phyloP scores from a whole-genome alignment of 92 coral and sea anemone species.

The Epizoanthus scotinus region DNA sequence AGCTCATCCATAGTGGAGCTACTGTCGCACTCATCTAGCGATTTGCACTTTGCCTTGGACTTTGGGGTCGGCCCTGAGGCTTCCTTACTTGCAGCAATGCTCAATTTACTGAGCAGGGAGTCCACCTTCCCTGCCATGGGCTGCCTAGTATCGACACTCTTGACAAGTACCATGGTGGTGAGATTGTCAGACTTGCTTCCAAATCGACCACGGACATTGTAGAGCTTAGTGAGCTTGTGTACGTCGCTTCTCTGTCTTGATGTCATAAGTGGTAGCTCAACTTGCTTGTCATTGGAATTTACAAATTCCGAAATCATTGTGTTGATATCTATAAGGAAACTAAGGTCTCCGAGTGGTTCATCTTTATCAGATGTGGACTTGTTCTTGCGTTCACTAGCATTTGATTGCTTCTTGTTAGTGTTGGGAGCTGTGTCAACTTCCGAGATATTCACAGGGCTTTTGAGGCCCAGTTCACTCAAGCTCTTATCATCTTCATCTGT shows the following conservation, averaged over 20 bases:
- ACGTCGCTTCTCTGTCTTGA: slow-evolving; percentile 86
- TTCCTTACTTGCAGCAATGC: slow-evolving; percentile 72
- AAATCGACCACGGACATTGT: slow-evolving; percentile 79
- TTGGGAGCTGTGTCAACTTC: slow-evolving; percentile 6
- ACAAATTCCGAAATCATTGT: slow-evolving; percentile 81
- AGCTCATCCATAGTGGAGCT: not conserved
- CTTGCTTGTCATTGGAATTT: slow-evolving; percentile 51
- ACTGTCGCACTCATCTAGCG: slow-evolving; percentile 37
- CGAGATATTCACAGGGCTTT: not conserved
- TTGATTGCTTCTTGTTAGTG: slow-evolving; percentile 4
- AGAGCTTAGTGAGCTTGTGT: slow-evolving; percentile 78
- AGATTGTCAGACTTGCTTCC: slow-evolving; percentile 73
- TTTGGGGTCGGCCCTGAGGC: slow-evolving; percentile 66
- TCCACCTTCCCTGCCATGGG: slow-evolving; percentile 90
- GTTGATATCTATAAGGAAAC: slow-evolving; percentile 83
- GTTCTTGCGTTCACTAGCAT: not conserved
- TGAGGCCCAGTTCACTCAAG: not conserved
- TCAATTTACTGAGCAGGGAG: slow-evolving; percentile 70
- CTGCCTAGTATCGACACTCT: slow-evolving; percentile 66
- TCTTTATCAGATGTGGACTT: slow-evolving; percentile 39
- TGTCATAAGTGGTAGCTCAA: slow-evolving; percentile 80
- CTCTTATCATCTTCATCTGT: slow-evolving; percentile 13
- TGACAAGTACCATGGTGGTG: slow-evolving; percentile 78
- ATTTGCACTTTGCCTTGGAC: slow-evolving; percentile 65
- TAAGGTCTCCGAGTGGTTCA: slow-evolving; percentile 75